A percentile compares a stretch with the other conserved stretches of the same genome.
Conservation (phyloP, 1,140 invertebrate species). For the Megathymus violae region DNA sequence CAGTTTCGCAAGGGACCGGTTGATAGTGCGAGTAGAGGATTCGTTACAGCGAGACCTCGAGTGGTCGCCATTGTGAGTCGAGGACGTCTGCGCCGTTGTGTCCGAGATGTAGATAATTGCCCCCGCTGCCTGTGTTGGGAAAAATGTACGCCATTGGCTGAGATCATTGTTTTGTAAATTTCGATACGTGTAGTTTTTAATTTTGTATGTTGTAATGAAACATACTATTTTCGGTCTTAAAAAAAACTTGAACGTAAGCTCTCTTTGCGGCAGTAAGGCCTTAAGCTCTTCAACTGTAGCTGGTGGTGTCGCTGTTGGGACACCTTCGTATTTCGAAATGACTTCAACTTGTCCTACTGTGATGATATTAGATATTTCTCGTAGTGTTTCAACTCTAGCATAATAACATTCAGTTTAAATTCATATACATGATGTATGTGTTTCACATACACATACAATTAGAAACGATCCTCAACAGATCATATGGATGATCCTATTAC, state of each 20-base stretch:
- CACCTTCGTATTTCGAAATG: too few relatives aligned
- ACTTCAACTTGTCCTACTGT: too few relatives aligned
- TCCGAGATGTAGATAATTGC: conserved; percentile 80
- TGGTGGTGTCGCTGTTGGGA: too few relatives aligned
- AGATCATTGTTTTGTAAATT: conserved; percentile 49
- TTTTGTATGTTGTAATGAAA: not conserved
- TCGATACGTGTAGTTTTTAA: conserved; percentile 30
- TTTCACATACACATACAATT: not conserved
- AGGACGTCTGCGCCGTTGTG: conserved; percentile 76
- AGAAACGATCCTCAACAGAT: not conserved
- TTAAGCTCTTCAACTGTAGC: too few relatives aligned
- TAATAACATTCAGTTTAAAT: too few relatives aligned
- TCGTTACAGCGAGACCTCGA: conserved; percentile 78
- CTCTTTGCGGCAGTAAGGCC: too few relatives aligned
- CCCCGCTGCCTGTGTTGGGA: conserved; percentile 57
- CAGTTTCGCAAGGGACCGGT: conserved; percentile 75
- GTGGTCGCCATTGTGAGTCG: conserved; percentile 75
- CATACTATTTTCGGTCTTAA: not conserved
- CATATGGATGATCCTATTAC: conserved; percentile 14
- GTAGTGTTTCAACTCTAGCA: too few relatives aligned
- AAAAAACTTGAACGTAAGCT: not conserved
- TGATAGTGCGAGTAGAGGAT: conserved; percentile 76
- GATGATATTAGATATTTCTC: too few relatives aligned
- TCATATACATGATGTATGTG: too few relatives aligned
- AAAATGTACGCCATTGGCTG: conserved; percentile 57